Conservation (phyloP, 1,140 invertebrate genomes). For the Zaprionus capensis region DNA sequence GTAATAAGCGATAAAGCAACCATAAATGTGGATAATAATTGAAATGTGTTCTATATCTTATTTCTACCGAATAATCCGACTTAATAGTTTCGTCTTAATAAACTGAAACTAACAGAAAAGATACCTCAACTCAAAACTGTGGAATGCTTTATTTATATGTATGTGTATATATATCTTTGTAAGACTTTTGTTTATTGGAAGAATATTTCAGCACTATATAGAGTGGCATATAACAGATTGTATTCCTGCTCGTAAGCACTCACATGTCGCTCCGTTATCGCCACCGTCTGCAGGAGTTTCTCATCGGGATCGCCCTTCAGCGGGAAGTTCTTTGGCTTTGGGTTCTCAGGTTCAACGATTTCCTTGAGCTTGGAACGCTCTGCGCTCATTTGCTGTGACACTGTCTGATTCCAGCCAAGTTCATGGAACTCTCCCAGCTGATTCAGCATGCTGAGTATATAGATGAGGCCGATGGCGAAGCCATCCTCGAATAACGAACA, state of each 20-base stretch:
- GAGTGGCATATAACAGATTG: slow-evolving; percentile 94
- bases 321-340: slow-evolving; percentile 38
- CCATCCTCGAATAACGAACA: slow-evolving; percentile 97
- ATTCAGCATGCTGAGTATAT: slow-evolving; percentile 89
- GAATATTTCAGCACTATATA: slow-evolving; percentile 97
- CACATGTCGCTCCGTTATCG: slow-evolving; percentile 93
- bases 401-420: slow-evolving; percentile 97
- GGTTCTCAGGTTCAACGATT: slow-evolving; percentile 51
- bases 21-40: neutral
- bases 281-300: slow-evolving; percentile 96
- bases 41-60: slow-evolving; percentile 24
- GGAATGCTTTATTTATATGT: slow-evolving; percentile 3
- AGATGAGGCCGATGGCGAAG: slow-evolving; percentile 96
- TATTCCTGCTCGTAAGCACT: slow-evolving; percentile 95
- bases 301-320: slow-evolving; percentile 87
- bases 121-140: slow-evolving; percentile 18
- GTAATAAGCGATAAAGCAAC: neutral
- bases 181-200: slow-evolving; percentile 87
- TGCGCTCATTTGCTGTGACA: slow-evolving; percentile 89
- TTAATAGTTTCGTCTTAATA: slow-evolving; percentile 73
- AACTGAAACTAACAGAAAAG: slow-evolving; percentile 42
- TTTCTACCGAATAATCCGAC: slow-evolving; percentile 46
- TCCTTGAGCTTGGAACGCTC: slow-evolving; percentile 87
- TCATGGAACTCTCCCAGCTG: slow-evolving; percentile 94
- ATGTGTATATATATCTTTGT: neutral